Evolutionary conservation across 2,888 invertebrate genomes (phyloP).

Genomic region (Deilephila porcellus): DNA sequence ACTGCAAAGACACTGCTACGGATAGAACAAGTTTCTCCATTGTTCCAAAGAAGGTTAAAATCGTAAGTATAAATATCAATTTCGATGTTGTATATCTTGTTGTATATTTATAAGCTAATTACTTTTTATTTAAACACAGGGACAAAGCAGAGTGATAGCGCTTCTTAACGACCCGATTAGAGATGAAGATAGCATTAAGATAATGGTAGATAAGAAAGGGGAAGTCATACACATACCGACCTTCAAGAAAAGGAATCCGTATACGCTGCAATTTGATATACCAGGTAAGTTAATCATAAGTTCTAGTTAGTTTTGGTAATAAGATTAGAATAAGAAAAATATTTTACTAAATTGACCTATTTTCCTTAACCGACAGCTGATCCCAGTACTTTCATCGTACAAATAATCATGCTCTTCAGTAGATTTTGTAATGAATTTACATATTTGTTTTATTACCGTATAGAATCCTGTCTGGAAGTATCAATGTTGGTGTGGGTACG

Average conservation of each 20-base stretch:
- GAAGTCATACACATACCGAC: slow-evolving; percentile 90
- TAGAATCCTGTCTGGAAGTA: slow-evolving; percentile 91
- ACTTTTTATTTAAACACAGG: slow-evolving; percentile 77
- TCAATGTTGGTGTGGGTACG: slow-evolving; percentile 93
- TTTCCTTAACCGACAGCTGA: too few species aligned
- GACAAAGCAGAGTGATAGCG: slow-evolving; percentile 92
- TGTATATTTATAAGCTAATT: slow-evolving; percentile 10
- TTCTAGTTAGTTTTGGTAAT: too few species aligned
- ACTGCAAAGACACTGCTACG: slow-evolving; percentile 83
- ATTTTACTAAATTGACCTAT: too few species aligned
- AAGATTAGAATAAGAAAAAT: too few species aligned
- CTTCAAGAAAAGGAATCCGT: slow-evolving; percentile 92
- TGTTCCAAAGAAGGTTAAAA: slow-evolving; percentile 90
- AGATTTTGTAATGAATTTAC: too few species aligned
- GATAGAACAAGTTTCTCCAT: slow-evolving; percentile 89
- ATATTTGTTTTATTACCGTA: slow-evolving; percentile 32
- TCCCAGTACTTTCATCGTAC: too few species aligned
- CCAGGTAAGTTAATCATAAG: slow-evolving; percentile 82
- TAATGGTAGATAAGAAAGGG: slow-evolving; percentile 92
- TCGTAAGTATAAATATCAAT: slow-evolving; percentile 78
- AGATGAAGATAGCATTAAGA: slow-evolving; percentile 90
- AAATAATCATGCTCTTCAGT: too few species aligned
- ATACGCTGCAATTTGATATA: slow-evolving; percentile 92
- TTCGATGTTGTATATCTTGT: not conserved
- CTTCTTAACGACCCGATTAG: slow-evolving; percentile 91